Percentiles rank a stretch among this genome's conserved stretches.
Conservation (phyloP, 2,888 invertebrate genomes). For the Conops quadrifasciatus region DNA sequence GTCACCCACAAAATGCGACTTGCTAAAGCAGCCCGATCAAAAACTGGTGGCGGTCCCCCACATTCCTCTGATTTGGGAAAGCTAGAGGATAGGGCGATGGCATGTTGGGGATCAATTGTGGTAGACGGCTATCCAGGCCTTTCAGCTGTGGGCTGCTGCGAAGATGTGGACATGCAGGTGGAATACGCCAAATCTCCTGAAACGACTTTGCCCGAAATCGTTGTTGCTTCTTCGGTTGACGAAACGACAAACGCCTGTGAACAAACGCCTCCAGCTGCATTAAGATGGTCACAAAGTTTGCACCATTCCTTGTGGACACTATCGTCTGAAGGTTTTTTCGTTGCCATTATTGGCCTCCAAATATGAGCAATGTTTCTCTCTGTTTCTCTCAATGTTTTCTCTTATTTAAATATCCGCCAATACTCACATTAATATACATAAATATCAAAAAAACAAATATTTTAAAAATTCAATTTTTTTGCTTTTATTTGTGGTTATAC, state of each 20-base stretch:
- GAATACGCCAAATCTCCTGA: not conserved
- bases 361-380: not conserved
- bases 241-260: not conserved
- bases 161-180: not conserved
- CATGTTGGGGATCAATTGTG: too few species aligned
- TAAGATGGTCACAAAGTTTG: too few species aligned
- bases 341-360: too few species aligned
- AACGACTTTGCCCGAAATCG: not conserved
- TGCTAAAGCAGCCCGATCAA: not conserved
- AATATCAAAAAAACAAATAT: too few species aligned
- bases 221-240: not conserved
- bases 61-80: not conserved
- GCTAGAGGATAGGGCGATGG: not conserved
- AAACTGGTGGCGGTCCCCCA: slow-evolving; percentile 7
- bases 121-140: not conserved
- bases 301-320: too few species aligned
- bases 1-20: not conserved
- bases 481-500: too few species aligned
- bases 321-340: too few species aligned
- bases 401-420: not conserved
- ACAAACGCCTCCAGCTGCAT: not conserved
- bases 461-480: too few species aligned
- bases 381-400: not conserved
- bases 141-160: not conserved
- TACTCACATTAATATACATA: not conserved